phyloP scores from a whole-genome alignment of 2,888 invertebrate species.

The Periphyllus acericola region DNA sequence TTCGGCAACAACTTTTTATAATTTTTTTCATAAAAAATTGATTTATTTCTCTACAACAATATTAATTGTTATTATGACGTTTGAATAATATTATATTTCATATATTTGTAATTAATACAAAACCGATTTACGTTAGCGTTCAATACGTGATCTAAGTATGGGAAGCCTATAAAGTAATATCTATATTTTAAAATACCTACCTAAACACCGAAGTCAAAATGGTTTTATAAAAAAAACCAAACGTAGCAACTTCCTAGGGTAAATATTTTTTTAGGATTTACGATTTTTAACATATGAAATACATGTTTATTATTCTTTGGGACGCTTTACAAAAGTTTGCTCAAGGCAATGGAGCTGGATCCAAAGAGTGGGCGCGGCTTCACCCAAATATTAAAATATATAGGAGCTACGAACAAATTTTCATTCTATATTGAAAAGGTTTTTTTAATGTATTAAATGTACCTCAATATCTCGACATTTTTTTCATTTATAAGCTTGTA shows the following conservation, averaged over 20 bases:
- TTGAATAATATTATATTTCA: not conserved
- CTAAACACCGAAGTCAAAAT: not conserved
- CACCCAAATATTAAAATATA: not conserved
- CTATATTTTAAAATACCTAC: not conserved
- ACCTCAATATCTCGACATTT: not conserved
- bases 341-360: not conserved
- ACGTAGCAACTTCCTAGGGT: not conserved
- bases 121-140: not conserved
- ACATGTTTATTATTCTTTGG: not conserved
- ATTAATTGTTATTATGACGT: not conserved
- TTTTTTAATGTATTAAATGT: not conserved
- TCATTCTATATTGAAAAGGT: not conserved
- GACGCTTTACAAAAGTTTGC: not conserved
- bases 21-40: slow-evolving; percentile 33
- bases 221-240: too few relatives aligned
- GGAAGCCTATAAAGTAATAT: not conserved
- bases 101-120: not conserved
- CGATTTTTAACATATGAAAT: not conserved
- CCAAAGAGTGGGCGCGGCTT: not conserved
- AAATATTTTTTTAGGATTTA: not conserved
- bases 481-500: not conserved
- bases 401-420: not conserved
- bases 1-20: slow-evolving; percentile 72
- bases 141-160: too few relatives aligned
- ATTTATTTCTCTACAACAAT: not conserved